Conservation (phyloP, 2,113 vertebrate species). For the Catharus minimus region DNA sequence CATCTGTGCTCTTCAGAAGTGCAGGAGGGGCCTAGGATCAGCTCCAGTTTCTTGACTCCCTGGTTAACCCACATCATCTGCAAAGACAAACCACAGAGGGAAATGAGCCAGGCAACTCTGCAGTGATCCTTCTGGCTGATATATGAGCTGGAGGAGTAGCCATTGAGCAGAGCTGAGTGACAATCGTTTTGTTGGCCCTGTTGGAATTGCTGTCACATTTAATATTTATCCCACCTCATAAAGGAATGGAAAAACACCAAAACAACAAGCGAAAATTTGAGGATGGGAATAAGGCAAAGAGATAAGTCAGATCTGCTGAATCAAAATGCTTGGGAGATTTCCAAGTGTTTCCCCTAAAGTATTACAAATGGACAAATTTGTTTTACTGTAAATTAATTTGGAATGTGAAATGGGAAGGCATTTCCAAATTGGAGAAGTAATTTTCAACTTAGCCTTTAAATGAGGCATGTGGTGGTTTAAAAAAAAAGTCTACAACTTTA, state of each 20-base stretch:
- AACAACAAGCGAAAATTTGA: not conserved
- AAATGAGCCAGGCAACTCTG: not conserved
- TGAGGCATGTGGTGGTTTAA: not conserved
- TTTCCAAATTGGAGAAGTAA: constrained; percentile 1
- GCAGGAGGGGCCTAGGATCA: not conserved
- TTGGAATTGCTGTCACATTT: not conserved
- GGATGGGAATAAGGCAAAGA: not conserved
- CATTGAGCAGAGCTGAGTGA: not conserved
- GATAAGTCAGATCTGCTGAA: not conserved
- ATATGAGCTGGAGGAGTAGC: not conserved
- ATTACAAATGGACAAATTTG: not conserved
- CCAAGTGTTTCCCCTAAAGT: constrained; percentile 6
- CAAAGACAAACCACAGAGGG: not conserved
- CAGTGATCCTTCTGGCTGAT: not conserved
- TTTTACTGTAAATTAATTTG: constrained; percentile 1
- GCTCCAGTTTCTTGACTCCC: not conserved
- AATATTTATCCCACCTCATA: constrained; percentile 4
- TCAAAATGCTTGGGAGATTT: constrained; percentile 1
- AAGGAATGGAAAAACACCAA: not conserved
- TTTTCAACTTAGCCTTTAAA: constrained; percentile 24
- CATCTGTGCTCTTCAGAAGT: constrained; percentile 2
- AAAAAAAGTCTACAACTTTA: not conserved
- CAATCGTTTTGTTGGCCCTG: not conserved
- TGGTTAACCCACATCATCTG: constrained; percentile 16
- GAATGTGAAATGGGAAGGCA: not conserved